A percentile compares a stretch with the other conserved stretches of the same genome.
Evolutionary conservation across 2,113 vertebrate genomes (phyloP).

Genomic region (Kryptolebias marmoratus): DNA sequence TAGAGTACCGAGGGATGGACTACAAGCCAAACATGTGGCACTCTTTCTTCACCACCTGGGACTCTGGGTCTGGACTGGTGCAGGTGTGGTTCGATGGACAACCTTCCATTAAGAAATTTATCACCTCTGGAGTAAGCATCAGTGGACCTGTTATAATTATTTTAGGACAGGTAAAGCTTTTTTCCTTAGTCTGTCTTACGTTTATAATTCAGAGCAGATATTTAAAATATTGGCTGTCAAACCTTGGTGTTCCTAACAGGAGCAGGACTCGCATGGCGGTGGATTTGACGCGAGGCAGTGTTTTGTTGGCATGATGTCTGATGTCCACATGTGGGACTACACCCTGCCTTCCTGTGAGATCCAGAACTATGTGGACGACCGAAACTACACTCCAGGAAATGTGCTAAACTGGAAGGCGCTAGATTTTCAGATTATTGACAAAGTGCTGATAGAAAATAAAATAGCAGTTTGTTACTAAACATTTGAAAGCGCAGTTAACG

Average conservation of each 20-base stretch:
- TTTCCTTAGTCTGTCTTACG: neutral
- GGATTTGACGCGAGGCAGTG: conserved; percentile 52
- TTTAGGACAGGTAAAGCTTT: conserved; percentile 65
- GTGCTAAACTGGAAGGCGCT: conserved; percentile 68
- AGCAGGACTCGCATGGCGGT: conserved; percentile 52
- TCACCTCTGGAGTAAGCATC: neutral
- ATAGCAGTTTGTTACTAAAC: conserved; percentile 1
- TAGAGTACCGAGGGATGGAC: conserved; percentile 11
- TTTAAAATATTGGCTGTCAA: neutral
- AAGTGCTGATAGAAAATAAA: conserved; percentile 21
- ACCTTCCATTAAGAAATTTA: conserved; percentile 28
- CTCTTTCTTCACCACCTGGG: conserved; percentile 69
- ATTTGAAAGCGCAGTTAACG: neutral
- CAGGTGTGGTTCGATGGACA: conserved; percentile 69
- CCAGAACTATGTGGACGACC: conserved; percentile 26
- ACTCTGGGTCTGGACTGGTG: conserved; percentile 46
- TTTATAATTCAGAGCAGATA: neutral
- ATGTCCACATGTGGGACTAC: conserved; percentile 75
- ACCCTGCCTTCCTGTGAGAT: conserved; percentile 65
- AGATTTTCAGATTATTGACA: conserved; percentile 32
- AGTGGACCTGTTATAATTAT: conserved; percentile 24
- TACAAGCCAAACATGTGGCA: conserved; percentile 68
- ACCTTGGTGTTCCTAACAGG: conserved; percentile 13
- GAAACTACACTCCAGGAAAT: conserved; percentile 65
- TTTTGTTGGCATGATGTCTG: conserved; percentile 69